Evolutionary conservation across 64 coral and sea anemone species (phyloP).

Genomic region (Stichodactyla mertensii): DNA sequence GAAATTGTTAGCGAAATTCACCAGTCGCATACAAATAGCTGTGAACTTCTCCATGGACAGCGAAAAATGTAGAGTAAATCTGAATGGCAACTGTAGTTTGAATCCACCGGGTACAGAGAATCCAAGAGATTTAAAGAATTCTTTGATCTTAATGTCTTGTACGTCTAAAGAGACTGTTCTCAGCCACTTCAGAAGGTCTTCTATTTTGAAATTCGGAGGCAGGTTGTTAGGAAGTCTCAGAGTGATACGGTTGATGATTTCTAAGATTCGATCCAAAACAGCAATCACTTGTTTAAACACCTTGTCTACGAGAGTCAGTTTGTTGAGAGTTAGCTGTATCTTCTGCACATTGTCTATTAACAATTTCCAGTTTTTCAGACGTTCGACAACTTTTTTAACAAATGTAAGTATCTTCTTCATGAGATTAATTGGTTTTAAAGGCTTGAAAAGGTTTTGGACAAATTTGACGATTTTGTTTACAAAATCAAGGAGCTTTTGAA

Average conservation of each 20-base stretch:
- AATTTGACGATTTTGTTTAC: slow-evolving; percentile 71
- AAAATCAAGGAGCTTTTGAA: slow-evolving; percentile 59
- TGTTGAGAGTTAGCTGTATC: slow-evolving; percentile 45
- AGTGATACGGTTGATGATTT: slow-evolving; percentile 47
- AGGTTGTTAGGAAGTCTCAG: slow-evolving; percentile 66
- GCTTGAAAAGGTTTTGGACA: slow-evolving; percentile 54
- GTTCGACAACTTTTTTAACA: slow-evolving; percentile 31
- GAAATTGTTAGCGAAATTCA: slow-evolving; percentile 69
- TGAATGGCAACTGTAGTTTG: slow-evolving; percentile 71
- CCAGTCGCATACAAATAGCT: slow-evolving; percentile 41
- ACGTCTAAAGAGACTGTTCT: slow-evolving; percentile 38
- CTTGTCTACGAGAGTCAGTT: slow-evolving; percentile 51
- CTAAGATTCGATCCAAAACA: slow-evolving; percentile 56
- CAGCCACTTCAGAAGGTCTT: slow-evolving; percentile 54
- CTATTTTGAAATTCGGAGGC: slow-evolving; percentile 56
- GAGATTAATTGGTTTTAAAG: slow-evolving; percentile 44
- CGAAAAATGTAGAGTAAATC: slow-evolving; percentile 55
- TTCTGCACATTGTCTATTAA: slow-evolving; percentile 30
- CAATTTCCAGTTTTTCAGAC: slow-evolving; percentile 40
- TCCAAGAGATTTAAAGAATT: slow-evolving; percentile 70
- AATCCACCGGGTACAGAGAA: slow-evolving; percentile 61
- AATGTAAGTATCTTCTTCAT: slow-evolving; percentile 59
- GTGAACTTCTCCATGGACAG: slow-evolving; percentile 66
- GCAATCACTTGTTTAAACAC: slow-evolving; percentile 55
- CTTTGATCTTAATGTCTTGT: slow-evolving; percentile 52